phyloP scores from a whole-genome alignment of 2,113 vertebrate genomes.

The Halcyon senegalensis region DNA sequence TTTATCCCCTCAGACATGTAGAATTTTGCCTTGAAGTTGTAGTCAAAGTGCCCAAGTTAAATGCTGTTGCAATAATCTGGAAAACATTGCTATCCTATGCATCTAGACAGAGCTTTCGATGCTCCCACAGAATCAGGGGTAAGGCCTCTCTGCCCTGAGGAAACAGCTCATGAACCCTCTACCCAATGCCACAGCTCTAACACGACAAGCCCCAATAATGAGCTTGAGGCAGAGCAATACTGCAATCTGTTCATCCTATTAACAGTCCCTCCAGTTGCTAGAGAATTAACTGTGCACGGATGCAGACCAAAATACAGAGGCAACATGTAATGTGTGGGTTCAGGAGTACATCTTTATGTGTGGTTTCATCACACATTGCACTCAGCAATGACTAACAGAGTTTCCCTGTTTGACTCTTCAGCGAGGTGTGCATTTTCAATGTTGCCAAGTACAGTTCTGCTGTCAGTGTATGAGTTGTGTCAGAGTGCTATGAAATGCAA shows the following conservation, averaged over 20 bases:
- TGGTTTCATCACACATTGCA: not conserved
- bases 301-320: not conserved
- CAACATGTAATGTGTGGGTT: not conserved
- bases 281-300: not conserved
- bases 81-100: not conserved
- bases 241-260: not conserved
- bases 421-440: not conserved
- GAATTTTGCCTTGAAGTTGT: not conserved
- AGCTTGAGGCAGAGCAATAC: not conserved
- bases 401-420: not conserved
- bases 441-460: not conserved
- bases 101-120: not conserved
- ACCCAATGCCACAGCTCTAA: not conserved
- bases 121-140: not conserved
- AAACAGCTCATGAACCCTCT: not conserved
- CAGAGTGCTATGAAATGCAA: not conserved
- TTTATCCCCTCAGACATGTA: not conserved
- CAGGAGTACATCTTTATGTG: accelerated
- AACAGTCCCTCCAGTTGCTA: not conserved
- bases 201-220: not conserved
- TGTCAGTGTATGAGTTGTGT: not conserved
- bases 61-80: not conserved
- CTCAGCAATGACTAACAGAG: not conserved
- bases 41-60: not conserved
- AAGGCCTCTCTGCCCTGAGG: not conserved